Conservation (phyloP, 92 coral and sea anemone species). For the Muricea muricata region DNA sequence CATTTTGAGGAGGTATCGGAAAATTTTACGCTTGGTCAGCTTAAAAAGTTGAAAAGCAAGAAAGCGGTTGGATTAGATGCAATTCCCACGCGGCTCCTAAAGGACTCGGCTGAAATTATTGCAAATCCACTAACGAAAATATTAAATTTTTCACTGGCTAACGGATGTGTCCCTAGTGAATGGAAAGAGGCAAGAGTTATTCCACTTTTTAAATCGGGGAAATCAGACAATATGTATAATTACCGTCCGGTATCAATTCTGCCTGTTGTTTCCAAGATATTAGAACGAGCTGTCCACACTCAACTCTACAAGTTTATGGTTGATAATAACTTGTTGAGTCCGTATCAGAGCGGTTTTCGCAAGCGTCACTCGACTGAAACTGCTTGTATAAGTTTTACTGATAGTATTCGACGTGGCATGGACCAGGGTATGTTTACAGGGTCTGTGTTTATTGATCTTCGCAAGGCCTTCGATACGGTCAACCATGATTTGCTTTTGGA, state of each 20-base stretch:
- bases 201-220: slow-evolving; percentile 55
- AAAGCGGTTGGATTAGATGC: slow-evolving; percentile 54
- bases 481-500: neutral
- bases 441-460: slow-evolving; percentile 16
- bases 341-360: slow-evolving; percentile 43
- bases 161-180: slow-evolving; percentile 5
- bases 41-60: slow-evolving; percentile 33
- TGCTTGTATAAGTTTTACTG: slow-evolving; percentile 46
- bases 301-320: slow-evolving; percentile 45
- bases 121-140: slow-evolving; percentile 37
- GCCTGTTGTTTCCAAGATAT: slow-evolving; percentile 42
- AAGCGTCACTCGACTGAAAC: slow-evolving; percentile 46
- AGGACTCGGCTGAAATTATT: slow-evolving; percentile 43
- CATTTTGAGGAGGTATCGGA: slow-evolving; percentile 36
- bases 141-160: neutral
- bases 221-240: slow-evolving; percentile 49
- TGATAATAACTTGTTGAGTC: slow-evolving; percentile 33
- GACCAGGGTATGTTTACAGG: slow-evolving; percentile 48
- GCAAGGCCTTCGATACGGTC: neutral
- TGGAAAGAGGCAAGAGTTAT: slow-evolving; percentile 61
- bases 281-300: slow-evolving; percentile 46
- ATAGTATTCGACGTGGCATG: slow-evolving; percentile 47
- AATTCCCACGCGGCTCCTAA: slow-evolving; percentile 49
- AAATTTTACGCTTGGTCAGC: neutral
- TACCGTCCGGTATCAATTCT: slow-evolving; percentile 50